These are phyloP conservation scores for Sinotaia quadrata DNA, from an alignment of 2,888 invertebrate genomes.

Conservation along the genomic window DNA sequence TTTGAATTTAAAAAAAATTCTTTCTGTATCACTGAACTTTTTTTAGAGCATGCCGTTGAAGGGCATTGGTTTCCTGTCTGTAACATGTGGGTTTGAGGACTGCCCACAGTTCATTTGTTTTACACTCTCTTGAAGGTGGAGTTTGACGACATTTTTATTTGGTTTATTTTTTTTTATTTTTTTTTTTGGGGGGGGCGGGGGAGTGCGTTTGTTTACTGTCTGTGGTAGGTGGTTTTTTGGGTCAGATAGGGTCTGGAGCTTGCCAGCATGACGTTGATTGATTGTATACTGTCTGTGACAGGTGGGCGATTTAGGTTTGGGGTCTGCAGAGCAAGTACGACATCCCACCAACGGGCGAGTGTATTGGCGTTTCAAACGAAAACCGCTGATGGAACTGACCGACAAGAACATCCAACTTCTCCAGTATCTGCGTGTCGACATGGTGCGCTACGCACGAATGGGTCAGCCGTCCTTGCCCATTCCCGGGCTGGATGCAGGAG, in stretches of 20 bases:
- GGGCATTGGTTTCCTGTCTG: too few species aligned
- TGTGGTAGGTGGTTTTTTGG: too few species aligned
- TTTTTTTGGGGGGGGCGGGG: too few species aligned
- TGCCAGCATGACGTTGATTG: neutral
- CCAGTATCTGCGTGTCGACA: slow-evolving; percentile 43
- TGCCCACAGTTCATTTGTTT: too few species aligned
- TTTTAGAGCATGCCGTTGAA: too few species aligned
- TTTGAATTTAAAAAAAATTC: too few species aligned
- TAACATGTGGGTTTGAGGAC: too few species aligned
- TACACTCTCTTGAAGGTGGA: too few species aligned
- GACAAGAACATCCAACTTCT: slow-evolving; percentile 41
- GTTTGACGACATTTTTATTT: too few species aligned
- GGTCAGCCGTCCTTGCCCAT: slow-evolving; percentile 25
- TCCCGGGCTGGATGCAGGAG: slow-evolving; percentile 1
- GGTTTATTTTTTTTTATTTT: too few species aligned
- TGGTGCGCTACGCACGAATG: slow-evolving; percentile 38
- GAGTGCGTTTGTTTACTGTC: too few species aligned
- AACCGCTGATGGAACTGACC: slow-evolving; percentile 33
- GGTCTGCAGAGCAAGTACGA: slow-evolving; percentile 40
- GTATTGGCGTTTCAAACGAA: slow-evolving; percentile 47
- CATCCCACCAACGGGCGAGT: slow-evolving; percentile 45
- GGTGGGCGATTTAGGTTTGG: slow-evolving; percentile 44
- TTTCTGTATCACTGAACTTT: too few species aligned
- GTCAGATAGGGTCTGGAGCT: neutral
- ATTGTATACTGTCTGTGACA: slow-evolving; percentile 34